Percentiles rank a stretch among this genome's conserved stretches.
phyloP scores from a whole-genome alignment of 2,113 vertebrate genomes.

The Pelusios castaneus region DNA sequence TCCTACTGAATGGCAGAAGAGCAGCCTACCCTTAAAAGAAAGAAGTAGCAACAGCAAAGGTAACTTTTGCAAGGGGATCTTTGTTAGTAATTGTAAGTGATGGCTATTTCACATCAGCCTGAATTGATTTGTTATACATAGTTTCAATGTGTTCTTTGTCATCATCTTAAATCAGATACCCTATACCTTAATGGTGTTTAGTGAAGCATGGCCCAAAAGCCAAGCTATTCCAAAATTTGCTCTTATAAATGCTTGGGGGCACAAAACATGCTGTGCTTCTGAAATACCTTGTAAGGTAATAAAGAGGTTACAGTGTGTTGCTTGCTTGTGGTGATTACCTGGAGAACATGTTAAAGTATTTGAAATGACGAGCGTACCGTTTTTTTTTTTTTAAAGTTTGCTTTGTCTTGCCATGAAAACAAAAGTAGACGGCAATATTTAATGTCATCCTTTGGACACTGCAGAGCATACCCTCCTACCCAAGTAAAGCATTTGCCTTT shows the following conservation, averaged over 20 bases:
- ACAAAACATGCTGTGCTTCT: background rate
- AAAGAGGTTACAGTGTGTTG: constrained; percentile 15
- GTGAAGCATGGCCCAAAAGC: background rate
- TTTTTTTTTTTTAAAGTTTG: constrained; percentile 65
- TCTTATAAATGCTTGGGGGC: background rate
- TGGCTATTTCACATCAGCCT: background rate
- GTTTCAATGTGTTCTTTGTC: background rate
- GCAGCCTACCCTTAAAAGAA: background rate
- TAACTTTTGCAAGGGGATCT: background rate
- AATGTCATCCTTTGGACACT: constrained; percentile 55
- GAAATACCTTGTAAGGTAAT: constrained; percentile 30
- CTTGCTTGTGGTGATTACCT: background rate
- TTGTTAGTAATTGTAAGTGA: constrained; percentile 2
- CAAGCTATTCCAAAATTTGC: background rate
- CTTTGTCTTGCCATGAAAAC: constrained; percentile 50
- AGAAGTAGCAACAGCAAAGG: background rate
- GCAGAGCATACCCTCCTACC: constrained; percentile 18
- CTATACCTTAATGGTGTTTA: background rate
- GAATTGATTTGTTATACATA: background rate
- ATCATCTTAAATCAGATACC: background rate
- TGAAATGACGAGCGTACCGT: constrained; percentile 1
- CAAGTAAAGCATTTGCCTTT: constrained; percentile 31
- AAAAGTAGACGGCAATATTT: constrained; percentile 62
- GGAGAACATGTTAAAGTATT: constrained; percentile 15
- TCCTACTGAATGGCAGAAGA: background rate